These are phyloP conservation scores for Psittacula derbiana DNA, from an alignment of 2,797 vertebrate genomes.

Conservation along the genomic window DNA sequence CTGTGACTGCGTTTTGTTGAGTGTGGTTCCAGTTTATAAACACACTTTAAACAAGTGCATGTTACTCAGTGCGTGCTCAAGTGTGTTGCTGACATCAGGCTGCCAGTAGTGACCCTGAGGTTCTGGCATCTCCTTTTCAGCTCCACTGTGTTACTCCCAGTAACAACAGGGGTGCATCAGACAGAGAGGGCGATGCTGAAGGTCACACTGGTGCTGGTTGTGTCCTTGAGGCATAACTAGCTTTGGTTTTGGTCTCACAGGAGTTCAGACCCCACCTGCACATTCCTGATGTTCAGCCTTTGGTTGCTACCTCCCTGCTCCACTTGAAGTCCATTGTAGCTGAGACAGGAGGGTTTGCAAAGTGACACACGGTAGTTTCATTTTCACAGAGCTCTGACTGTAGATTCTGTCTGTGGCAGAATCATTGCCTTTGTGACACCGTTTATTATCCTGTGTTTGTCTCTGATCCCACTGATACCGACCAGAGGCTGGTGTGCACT, in stretches of 20 bases:
- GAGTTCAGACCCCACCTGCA: not conserved
- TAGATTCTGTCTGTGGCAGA: not conserved
- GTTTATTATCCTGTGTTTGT: not conserved
- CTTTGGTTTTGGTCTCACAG: not conserved
- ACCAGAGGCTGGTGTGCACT: not conserved
- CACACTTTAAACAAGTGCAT: not conserved
- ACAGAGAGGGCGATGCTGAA: not conserved
- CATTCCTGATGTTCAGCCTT: not conserved
- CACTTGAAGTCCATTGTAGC: not conserved
- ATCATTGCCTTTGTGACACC: not conserved
- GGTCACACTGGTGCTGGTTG: not conserved
- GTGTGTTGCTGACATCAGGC: not conserved
- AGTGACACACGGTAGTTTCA: not conserved
- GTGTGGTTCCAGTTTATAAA: not conserved
- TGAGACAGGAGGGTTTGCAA: not conserved
- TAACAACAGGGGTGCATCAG: rapidly evolving
- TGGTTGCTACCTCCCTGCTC: not conserved
- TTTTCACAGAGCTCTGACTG: not conserved
- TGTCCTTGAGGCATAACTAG: not conserved
- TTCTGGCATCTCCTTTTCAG: not conserved
- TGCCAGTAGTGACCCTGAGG: not conserved
- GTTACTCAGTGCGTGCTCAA: rapidly evolving
- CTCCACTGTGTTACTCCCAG: not conserved
- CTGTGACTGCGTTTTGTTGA: not conserved
- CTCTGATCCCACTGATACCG: not conserved